Base-by-base conservation (phyloP, 2,113 vertebrate genomes). In the Trochalopteron elliotii region DNA sequence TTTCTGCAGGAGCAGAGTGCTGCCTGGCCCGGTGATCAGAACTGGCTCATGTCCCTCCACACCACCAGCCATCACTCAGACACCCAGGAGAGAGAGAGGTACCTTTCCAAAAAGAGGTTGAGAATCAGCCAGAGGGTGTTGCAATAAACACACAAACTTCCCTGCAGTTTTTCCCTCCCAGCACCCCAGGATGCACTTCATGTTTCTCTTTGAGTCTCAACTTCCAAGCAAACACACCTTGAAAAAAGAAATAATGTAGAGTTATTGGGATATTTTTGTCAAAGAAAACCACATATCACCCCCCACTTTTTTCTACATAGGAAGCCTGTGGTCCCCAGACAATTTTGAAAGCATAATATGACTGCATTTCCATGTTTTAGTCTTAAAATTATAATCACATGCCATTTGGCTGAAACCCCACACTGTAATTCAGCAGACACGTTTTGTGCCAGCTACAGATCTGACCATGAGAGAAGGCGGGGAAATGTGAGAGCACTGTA, bases 401-500 rank as follows among this genome's bases (percentile, higher is more conserved):
- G 10, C 0, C 16, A 37, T 45, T 64, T 8, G 16, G 39, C 33
- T 82, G 27, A 74, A 20, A 37, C 6, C 42, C 24, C 59, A 59
- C 39, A 7, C 18, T 33, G 44, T 16, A 33, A 44, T 24, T 63
- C 47, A 49, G 67, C 44, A 44, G 35, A 24, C 0, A 6, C 1
- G 0, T 25, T 10, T 21, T 12, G 44, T 28, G 55, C 27, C 74
- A 70, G 52, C 52, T 13, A 15, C 27, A 11, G 57, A 28, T 30
- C 23, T 55, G 39, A 30, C 33, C 12, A 3, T 0, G 0, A 63
- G 31, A 10, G 20, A 39, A 17, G 21, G 24, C 1, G 31, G 55
- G 30, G 42, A 76, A 81, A 57, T n/a, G 69, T 14, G 50, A 68
- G 60, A 30, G 24, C 68, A 28, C 39, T 15, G 45, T 31, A 75